Conservation (phyloP, 2,888 invertebrate species). For the Drosophila testacea region DNA sequence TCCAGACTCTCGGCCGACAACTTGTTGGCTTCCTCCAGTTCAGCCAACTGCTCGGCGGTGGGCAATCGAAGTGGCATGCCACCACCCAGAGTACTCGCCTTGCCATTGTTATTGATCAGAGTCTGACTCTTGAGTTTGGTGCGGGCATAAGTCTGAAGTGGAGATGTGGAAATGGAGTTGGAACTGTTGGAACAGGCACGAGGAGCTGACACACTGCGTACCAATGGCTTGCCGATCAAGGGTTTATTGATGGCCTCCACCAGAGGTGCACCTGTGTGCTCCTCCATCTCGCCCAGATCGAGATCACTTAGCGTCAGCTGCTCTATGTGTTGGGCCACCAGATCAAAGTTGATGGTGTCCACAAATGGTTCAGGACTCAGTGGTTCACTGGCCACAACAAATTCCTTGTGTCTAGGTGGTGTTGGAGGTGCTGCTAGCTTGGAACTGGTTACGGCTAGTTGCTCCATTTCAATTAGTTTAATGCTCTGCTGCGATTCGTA, state of each 20-base stretch:
- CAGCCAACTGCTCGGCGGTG: constrained; percentile 77
- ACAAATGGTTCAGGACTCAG: constrained; percentile 65
- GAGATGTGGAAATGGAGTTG: constrained; percentile 55
- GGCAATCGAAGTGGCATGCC: constrained; percentile 76
- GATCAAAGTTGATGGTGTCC: constrained; percentile 74
- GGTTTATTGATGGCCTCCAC: constrained; percentile 78
- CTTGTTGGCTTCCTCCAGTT: constrained; percentile 81
- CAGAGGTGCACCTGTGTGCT: constrained; percentile 35
- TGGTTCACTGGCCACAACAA: constrained; percentile 72
- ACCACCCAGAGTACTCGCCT: constrained; percentile 76
- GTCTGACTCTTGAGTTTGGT: constrained; percentile 77
- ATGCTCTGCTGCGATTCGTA: constrained; percentile 67
- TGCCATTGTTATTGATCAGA: constrained; percentile 29
- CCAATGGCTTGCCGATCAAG: constrained; percentile 76
- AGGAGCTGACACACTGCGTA: constrained; percentile 75
- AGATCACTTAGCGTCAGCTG: constrained; percentile 64
- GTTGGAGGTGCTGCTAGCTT: constrained; percentile 50
- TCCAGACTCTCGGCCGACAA: constrained; percentile 83
- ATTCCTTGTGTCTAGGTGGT: constrained; percentile 64
- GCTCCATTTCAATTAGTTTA: constrained; percentile 72
- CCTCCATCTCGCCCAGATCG: constrained; percentile 31
- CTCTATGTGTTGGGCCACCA: constrained; percentile 71
- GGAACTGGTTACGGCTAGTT: constrained; percentile 61
- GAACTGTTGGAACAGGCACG: constrained; percentile 60
- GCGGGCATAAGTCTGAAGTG: constrained; percentile 83